phyloP scores from a whole-genome alignment of 2,113 vertebrate genomes.

The Montifringilla adamsi region DNA sequence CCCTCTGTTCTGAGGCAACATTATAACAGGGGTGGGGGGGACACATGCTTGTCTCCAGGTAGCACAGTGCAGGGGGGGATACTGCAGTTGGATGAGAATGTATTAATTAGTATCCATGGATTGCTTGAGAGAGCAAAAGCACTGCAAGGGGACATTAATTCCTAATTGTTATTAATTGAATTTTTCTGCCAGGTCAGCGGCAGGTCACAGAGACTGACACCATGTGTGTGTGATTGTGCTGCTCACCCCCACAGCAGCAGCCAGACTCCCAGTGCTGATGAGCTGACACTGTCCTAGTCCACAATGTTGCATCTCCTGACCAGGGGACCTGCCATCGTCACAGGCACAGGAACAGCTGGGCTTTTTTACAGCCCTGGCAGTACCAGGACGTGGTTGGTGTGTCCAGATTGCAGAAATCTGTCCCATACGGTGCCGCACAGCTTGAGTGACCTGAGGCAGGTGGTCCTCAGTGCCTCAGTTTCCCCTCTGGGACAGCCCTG shows the following conservation, averaged over 20 bases:
- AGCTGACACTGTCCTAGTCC: neutral
- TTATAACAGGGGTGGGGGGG: neutral
- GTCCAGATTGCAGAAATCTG: neutral
- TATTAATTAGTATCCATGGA: neutral
- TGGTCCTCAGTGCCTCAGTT: neutral
- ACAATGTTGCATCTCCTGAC: neutral
- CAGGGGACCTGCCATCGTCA: neutral
- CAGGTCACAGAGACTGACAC: neutral
- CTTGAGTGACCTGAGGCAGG: neutral
- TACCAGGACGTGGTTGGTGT: neutral
- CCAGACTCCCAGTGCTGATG: neutral
- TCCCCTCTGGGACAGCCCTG: neutral
- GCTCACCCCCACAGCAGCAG: neutral
- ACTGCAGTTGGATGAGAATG: neutral
- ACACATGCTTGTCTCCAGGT: neutral
- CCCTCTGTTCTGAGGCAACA: neutral
- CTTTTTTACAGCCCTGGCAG: neutral
- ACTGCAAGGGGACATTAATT: neutral
- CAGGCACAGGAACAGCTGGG: neutral
- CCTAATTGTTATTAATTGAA: conserved; percentile 32
- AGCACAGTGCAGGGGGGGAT: neutral
- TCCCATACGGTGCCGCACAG: accelerated
- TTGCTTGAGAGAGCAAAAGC: neutral
- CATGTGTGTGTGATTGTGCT: neutral
- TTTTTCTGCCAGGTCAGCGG: conserved; percentile 4